Base-by-base conservation (phyloP, 2,113 vertebrate genomes). In the Halichoerus grypus region DNA sequence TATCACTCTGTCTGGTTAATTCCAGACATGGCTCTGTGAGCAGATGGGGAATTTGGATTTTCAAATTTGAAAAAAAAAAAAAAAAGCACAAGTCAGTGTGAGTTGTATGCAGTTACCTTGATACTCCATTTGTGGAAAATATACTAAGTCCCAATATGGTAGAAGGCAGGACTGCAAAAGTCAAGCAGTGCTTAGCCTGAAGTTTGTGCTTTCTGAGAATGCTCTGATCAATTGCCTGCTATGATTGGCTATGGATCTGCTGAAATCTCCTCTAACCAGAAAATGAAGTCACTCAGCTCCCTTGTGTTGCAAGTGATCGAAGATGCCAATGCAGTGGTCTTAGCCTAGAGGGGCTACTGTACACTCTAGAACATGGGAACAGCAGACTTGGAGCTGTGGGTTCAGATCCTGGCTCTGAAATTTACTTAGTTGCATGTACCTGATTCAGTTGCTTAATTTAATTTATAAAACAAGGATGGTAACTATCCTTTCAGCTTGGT, bases 31-130 rank as follows among this genome's bases (percentile, higher is more conserved):
- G 51, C 63, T 95, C 88, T 95, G 82, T 69, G 79, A 98, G 85
- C 94, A 98, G 96, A 97, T 97, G 97, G 95, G 88, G 95, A 97
- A 88, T 97, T 95, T 83, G 77, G 85, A 97, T 89, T 98, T 97
- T 96, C 33, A 84, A 91, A 89, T 94, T 95, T 36, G 55, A 80
- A 89, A 83, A n/a, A 84, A 86, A 65, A 65, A 81, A 96, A 92
- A 77, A 83, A 90, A 91, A 67, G 39, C n/a, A 9, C 91, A 97
- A 98, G 91, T 98, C 82, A 97, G 96, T 98, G 98, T 98, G 97
- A 98, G 94, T 96, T 98, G 97, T 94, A 93, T 96, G 71, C 36
- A 94, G 96, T 86, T 86, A 91, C 42, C 88, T 80, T 91, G 85
- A 84, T 95, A 67, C 36, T 94, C 94, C 39, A 61, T 86, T 96